Percentiles rank a stretch among this genome's conserved stretches.
Conservation (phyloP, 2,888 invertebrate genomes). For the Didymodactylos carnosus region DNA sequence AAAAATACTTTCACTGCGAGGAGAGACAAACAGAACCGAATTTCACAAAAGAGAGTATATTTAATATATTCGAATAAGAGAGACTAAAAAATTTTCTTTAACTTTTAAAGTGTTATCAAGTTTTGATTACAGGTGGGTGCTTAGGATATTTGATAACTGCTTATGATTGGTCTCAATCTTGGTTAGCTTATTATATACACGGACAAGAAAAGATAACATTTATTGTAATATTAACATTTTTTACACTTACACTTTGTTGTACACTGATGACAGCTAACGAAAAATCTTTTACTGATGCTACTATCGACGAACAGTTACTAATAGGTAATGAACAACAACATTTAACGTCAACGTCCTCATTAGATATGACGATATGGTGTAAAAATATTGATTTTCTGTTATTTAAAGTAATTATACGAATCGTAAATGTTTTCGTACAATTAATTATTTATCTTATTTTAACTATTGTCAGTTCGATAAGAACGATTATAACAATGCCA, state of each 20-base stretch:
- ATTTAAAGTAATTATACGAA: no score
- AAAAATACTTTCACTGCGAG: no score
- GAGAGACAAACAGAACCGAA: no score
- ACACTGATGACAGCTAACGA: conserved; percentile 21
- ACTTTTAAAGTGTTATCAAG: no score
- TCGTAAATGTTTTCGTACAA: no score
- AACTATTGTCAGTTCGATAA: not conserved
- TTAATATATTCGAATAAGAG: not conserved
- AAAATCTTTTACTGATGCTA: conserved; percentile 14
- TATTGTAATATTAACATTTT: conserved; percentile 19
- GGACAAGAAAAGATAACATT: conserved; percentile 24
- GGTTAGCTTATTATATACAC: not conserved
- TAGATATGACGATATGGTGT: no score
- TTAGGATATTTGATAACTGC: conserved; percentile 26
- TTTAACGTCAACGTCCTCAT: no score
- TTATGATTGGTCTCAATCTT: conserved; percentile 20
- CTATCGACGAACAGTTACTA: not conserved
- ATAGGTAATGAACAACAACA: no score
- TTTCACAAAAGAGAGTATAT: not conserved
- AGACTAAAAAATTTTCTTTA: not conserved
- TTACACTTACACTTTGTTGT: conserved; percentile 18
- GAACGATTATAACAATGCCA: not conserved
- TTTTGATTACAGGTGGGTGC: conserved; percentile 20
- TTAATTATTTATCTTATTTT: not conserved
- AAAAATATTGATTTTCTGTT: no score